Evolutionary conservation across 92 coral and sea anemone genomes (phyloP), one percentile per base, ranked within the genome.

Genomic region (Epizoanthus rinbou): DNA sequence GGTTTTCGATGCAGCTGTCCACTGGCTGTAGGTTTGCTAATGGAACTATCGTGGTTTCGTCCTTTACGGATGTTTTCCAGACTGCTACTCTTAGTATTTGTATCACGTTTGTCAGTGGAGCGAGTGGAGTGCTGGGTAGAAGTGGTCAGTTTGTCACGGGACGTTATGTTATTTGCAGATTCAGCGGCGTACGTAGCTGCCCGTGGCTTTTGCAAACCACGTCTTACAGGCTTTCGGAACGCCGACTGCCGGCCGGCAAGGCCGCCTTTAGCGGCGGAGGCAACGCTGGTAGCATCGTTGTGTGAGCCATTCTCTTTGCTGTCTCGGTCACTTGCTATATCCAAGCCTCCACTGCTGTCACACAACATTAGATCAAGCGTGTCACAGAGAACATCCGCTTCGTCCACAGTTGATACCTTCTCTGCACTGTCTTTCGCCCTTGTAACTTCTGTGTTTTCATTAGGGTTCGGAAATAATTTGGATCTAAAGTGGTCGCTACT

Each of bases 281-380:
- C 3, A 43, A 28, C 64, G 37, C 3, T 21, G 25, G 60, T 59
- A 39, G 21, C 50, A 60, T 35, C 17, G 54, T 41, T 37, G 31
- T 39, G 58, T 6, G 71, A 8, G 7, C 41, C 76, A 24, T 62
- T 5, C 41, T 62, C 69, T 67, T 67, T 67, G 16, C 2, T 5
- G 19, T 78, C 71, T 41, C 8, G 57, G 24, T 78, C 72, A 62
- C 82, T 76, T 60, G 69, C 22, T 3, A 45, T 58, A 9, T 78
- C 59, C 57, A 57, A 78, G 22, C 45, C 82, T 56, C 64, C 82
- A 7, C 22, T 39, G 54, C 54, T 50, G 47, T 78, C 59, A 21
- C 57, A 78, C 39, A 62, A 63, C 82, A 78, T 78, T 23, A 37
- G 82, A 35, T 78, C 70, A 62, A 78, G 82, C 8, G 82, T 78